Evolutionary conservation across 2,797 vertebrate genomes (phyloP).

Genomic region (Anabas testudineus): DNA sequence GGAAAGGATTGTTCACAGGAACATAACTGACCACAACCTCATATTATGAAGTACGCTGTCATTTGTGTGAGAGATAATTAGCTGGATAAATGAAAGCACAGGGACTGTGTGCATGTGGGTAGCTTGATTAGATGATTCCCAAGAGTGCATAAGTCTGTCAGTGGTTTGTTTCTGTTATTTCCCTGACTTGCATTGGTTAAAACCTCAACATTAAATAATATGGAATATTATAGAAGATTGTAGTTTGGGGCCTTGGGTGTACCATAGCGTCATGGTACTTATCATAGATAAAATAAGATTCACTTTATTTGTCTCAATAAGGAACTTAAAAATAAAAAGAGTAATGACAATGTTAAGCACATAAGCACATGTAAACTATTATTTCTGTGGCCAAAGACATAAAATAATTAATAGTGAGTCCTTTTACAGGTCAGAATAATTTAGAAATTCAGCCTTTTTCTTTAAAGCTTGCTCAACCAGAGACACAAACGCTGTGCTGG

Average conservation of each 20-base stretch:
- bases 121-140: conserved; percentile 18
- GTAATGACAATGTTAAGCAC: too few relatives aligned
- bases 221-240: too few relatives aligned
- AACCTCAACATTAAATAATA: too few relatives aligned
- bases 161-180: conserved; percentile 2
- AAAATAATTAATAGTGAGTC: too few relatives aligned
- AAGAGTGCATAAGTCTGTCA: background rate
- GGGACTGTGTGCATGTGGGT: background rate
- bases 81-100: background rate
- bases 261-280: too few relatives aligned
- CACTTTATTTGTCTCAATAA: too few relatives aligned
- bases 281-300: too few relatives aligned
- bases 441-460: conserved; percentile 13
- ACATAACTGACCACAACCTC: background rate
- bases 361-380: too few relatives aligned
- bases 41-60: background rate
- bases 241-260: too few relatives aligned
- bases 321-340: too few relatives aligned
- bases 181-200: background rate
- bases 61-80: conserved; percentile 7
- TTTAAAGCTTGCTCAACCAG: conserved; percentile 13
- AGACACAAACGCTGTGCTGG: conserved; percentile 9
- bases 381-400: too few relatives aligned
- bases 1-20: background rate
- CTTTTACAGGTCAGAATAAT: too few relatives aligned